Evolutionary conservation across 2,113 vertebrate genomes (phyloP).

Genomic region (Zapornia atra): DNA sequence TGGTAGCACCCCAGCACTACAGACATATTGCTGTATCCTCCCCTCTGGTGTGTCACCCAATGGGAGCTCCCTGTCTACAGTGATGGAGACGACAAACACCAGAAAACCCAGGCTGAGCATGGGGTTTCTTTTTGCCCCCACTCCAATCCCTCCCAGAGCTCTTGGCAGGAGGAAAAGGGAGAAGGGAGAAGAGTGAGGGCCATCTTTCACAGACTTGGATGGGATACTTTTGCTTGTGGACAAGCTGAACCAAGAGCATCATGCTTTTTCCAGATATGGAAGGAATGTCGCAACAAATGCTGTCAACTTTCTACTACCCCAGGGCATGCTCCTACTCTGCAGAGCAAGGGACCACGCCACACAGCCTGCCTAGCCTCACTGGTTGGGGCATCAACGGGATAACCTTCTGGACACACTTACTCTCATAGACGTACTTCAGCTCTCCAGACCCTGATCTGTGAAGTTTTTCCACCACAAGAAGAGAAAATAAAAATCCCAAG

Average conservation of each 20-base stretch:
- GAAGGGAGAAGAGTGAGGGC: fast-evolving
- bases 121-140: background rate
- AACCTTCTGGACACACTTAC: background rate
- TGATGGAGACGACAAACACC: background rate
- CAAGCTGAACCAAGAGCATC: background rate
- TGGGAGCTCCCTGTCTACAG: background rate
- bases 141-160: background rate
- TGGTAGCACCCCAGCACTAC: background rate
- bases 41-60: background rate
- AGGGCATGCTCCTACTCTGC: fast-evolving
- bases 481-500: background rate
- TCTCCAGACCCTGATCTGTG: fast-evolving
- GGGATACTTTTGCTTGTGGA: background rate
- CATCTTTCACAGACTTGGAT: fast-evolving
- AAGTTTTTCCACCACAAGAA: background rate
- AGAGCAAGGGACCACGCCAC: background rate
- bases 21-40: background rate
- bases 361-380: background rate
- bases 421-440: background rate
- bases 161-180: background rate
- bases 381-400: background rate
- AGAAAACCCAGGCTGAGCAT: background rate
- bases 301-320: background rate
- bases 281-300: background rate
- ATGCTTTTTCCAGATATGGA: background rate